These are phyloP conservation scores for Megathymus violae DNA, from an alignment of 1,140 invertebrate species.

Conservation along the genomic window DNA sequence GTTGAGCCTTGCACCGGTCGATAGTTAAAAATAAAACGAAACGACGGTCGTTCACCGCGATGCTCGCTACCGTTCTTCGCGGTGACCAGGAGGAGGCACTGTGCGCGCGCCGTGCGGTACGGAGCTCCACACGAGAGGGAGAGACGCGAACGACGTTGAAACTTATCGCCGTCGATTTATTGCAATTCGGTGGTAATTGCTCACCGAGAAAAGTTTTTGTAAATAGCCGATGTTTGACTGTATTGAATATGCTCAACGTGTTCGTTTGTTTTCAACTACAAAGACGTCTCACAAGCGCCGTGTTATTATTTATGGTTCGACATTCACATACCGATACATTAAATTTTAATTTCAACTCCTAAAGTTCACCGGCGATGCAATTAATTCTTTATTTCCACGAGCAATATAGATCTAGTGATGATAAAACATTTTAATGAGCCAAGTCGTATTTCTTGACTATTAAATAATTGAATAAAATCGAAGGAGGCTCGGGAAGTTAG, in stretches of 20 bases:
- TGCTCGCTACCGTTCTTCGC: slow-evolving; percentile 10
- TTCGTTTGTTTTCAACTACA: too few relatives aligned
- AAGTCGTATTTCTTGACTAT: not conserved
- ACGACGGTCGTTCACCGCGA: not conserved
- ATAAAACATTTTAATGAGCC: not conserved
- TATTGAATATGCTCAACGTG: too few relatives aligned
- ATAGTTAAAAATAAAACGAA: not conserved
- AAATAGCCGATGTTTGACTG: too few relatives aligned
- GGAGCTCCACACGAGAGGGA: too few relatives aligned
- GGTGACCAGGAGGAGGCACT: slow-evolving; percentile 17
- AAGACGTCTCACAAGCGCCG: too few relatives aligned
- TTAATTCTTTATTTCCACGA: not conserved
- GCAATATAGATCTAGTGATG: not conserved
- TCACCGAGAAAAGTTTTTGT: too few relatives aligned
- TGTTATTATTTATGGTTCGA: too few relatives aligned
- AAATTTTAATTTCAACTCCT: not conserved
- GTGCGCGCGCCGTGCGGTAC: slow-evolving; percentile 22
- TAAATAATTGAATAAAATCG: not conserved
- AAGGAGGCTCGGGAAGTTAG: too few relatives aligned
- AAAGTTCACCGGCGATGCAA: not conserved
- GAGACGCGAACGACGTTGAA: too few relatives aligned
- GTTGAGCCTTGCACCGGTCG: not conserved
- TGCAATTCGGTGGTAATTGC: slow-evolving; percentile 6
- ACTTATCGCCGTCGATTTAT: slow-evolving; percentile 16
- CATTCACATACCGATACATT: not conserved